Conservation (phyloP, 1,140 invertebrate genomes). For the Trichogramma pretiosum region DNA sequence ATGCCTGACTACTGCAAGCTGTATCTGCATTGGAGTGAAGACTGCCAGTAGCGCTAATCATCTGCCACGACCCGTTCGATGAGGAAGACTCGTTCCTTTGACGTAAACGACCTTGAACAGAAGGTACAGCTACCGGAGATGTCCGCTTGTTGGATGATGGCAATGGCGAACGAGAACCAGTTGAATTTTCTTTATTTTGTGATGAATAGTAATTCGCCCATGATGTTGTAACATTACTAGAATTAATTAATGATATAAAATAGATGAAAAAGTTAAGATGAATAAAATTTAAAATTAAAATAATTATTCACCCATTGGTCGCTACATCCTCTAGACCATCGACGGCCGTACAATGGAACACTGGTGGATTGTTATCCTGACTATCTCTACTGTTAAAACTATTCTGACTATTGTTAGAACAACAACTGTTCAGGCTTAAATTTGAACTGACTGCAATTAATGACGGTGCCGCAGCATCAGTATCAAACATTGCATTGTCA, state of each 20-base stretch:
- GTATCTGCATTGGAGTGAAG: slow-evolving; percentile 44
- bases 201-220: slow-evolving; percentile 31
- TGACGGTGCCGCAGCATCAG: slow-evolving; percentile 39
- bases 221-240: too few species aligned
- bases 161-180: slow-evolving; percentile 32
- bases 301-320: slow-evolving; percentile 35
- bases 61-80: slow-evolving; percentile 57
- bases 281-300: slow-evolving; percentile 1
- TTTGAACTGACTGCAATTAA: slow-evolving; percentile 49
- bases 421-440: slow-evolving; percentile 51
- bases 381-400: slow-evolving; percentile 49
- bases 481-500: slow-evolving; percentile 48
- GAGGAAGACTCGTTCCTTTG: slow-evolving; percentile 53
- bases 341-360: slow-evolving; percentile 36
- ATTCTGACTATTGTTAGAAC: slow-evolving; percentile 49
- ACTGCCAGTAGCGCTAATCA: slow-evolving; percentile 59
- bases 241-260: too few species aligned
- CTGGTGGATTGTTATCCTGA: slow-evolving; percentile 41
- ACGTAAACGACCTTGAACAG: slow-evolving; percentile 39
- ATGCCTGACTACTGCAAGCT: slow-evolving; percentile 27
- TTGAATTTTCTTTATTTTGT: slow-evolving; percentile 34
- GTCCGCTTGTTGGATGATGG: slow-evolving; percentile 40
- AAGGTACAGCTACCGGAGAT: slow-evolving; percentile 53
- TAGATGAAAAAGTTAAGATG: slow-evolving; percentile 1
- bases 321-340: slow-evolving; percentile 40